Conservation (phyloP, 2,113 vertebrate species). For the Naja naja region DNA sequence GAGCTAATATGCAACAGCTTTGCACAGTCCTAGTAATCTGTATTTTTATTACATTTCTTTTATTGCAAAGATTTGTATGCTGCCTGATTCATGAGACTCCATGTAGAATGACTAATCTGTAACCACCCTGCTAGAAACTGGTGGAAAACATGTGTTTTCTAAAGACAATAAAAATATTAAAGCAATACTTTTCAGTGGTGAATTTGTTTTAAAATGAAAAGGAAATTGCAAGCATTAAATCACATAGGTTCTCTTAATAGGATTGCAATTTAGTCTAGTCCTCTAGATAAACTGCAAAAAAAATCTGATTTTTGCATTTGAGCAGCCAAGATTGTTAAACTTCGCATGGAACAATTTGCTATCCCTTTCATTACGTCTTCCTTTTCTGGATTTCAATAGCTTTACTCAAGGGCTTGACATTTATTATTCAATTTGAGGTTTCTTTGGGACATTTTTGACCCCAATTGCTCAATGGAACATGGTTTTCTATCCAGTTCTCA, state of each 20-base stretch:
- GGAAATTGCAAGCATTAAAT: neutral
- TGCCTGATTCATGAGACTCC: neutral
- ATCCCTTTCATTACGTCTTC: neutral
- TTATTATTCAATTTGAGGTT: conserved; percentile 38
- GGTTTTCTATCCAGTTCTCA: conserved; percentile 3
- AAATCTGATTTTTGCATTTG: neutral
- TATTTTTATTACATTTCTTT: neutral
- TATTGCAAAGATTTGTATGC: neutral
- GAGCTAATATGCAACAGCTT: neutral
- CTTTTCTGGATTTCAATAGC: conserved; percentile 19
- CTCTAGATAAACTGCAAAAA: neutral
- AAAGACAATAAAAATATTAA: neutral
- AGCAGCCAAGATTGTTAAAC: neutral
- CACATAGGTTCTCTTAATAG: conserved; percentile 5
- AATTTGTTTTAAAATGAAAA: conserved; percentile 4
- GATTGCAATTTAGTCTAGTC: neutral
- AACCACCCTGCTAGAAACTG: neutral
- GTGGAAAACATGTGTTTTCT: neutral
- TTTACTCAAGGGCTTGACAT: conserved; percentile 28
- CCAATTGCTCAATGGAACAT: conserved; percentile 39
- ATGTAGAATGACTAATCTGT: neutral
- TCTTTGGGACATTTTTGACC: conserved; percentile 41
- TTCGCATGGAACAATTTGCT: neutral
- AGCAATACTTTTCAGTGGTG: neutral
- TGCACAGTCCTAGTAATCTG: neutral